Evolutionary conservation across 2,888 invertebrate species (phyloP).

Genomic region (Serrognathus titanus): DNA sequence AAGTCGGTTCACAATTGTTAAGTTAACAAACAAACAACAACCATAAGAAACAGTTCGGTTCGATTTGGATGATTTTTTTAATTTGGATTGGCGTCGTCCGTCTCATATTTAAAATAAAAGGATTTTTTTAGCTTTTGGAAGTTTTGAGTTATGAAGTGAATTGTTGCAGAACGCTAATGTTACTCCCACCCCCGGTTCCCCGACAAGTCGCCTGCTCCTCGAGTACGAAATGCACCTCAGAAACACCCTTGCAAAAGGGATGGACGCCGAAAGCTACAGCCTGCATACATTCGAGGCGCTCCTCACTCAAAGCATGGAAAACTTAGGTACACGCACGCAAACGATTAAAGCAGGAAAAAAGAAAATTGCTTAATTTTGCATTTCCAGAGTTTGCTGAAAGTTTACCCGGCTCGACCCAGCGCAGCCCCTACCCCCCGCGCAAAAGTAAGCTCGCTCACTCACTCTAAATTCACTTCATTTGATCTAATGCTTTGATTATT

Average conservation of each 20-base stretch:
- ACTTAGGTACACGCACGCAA: conserved; percentile 66
- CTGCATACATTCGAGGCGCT: conserved; percentile 91
- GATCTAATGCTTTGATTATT: conserved; percentile 8
- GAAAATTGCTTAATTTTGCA: not conserved
- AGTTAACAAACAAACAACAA: too few relatives aligned
- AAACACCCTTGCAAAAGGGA: conserved; percentile 89
- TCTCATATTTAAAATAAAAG: too few relatives aligned
- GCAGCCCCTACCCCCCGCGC: conserved; percentile 80
- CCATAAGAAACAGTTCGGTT: too few relatives aligned
- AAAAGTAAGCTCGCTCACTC: conserved; percentile 66
- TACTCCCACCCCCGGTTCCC: conserved; percentile 76
- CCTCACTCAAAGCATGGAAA: conserved; percentile 92
- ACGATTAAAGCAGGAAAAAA: not conserved
- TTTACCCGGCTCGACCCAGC: conserved; percentile 77
- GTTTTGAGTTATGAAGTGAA: not conserved
- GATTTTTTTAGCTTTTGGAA: too few relatives aligned
- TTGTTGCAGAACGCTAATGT: conserved; percentile 58
- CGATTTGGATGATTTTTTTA: too few relatives aligned
- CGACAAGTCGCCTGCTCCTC: conserved; percentile 78
- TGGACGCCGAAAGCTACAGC: conserved; percentile 94
- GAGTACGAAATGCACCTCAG: conserved; percentile 93
- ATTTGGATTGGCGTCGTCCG: too few relatives aligned
- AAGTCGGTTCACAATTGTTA: too few relatives aligned
- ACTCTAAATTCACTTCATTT: not conserved
- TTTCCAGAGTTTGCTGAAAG: conserved; percentile 81